These are phyloP conservation scores for Diprion similis DNA, from an alignment of 1,140 invertebrate genomes.

Conservation along the genomic window DNA sequence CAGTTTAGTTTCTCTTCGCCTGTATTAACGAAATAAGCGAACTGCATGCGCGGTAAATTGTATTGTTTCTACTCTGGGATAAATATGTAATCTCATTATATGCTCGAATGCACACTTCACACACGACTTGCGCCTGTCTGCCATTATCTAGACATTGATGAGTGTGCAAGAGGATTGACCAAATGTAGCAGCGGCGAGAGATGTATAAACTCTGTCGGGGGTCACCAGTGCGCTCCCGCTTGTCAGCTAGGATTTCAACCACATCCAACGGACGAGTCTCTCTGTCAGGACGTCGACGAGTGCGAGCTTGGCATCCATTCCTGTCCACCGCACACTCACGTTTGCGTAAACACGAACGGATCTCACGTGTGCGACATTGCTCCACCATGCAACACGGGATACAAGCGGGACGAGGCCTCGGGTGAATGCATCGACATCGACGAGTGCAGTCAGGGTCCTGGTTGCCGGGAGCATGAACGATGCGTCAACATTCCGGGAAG, in stretches of 20 bases:
- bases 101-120: conserved; percentile 51
- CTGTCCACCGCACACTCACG: conserved; percentile 70
- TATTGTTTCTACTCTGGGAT: too few species aligned
- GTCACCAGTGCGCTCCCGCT: conserved; percentile 37
- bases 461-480: conserved; percentile 72
- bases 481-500: conserved; percentile 77
- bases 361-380: conserved; percentile 77
- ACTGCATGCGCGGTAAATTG: too few species aligned
- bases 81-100: conserved; percentile 50
- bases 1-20: too few species aligned
- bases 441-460: conserved; percentile 72
- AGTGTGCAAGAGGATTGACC: conserved; percentile 69
- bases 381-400: conserved; percentile 46
- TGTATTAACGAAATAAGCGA: too few species aligned
- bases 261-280: conserved; percentile 58
- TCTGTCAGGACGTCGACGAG: conserved; percentile 80
- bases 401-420: conserved; percentile 27
- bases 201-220: conserved; percentile 70
- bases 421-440: conserved; percentile 77
- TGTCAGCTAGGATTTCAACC: conserved; percentile 57
- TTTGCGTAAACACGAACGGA: conserved; percentile 80
- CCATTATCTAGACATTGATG: conserved; percentile 69
- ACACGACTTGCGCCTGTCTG: too few species aligned
- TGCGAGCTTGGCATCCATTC: conserved; percentile 66
- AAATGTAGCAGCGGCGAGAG: conserved; percentile 66